A percentile compares a stretch with the other conserved stretches of the same genome.
Evolutionary conservation across 1,140 invertebrate genomes (phyloP).

Genomic region (Drosophila bipectinata): DNA sequence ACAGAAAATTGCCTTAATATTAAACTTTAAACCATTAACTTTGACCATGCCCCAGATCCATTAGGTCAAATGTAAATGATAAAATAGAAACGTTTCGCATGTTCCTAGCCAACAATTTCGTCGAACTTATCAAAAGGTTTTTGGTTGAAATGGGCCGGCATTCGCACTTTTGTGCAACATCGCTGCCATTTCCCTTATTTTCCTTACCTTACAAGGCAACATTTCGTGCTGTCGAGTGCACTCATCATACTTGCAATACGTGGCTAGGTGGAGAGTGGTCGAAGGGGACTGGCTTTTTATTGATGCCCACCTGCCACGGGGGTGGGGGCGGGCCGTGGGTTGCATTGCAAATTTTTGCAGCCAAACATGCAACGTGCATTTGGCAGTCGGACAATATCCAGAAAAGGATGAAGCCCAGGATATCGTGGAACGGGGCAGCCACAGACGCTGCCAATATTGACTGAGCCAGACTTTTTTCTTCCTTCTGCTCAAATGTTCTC

Average conservation of each 20-base stretch:
- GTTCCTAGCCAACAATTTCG: conserved; percentile 34
- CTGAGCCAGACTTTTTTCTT: conserved; percentile 63
- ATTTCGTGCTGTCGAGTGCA: conserved; percentile 75
- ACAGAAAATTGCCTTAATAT: no score
- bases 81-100: conserved; percentile 51
- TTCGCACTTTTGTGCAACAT: conserved; percentile 17
- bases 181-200: not conserved
- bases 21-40: not conserved
- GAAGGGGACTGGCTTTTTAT: conserved; percentile 60
- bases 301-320: conserved; percentile 57
- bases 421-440: conserved; percentile 31
- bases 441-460: conserved; percentile 81
- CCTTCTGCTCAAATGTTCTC: conserved; percentile 15
- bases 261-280: conserved; percentile 12
- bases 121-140: conserved; percentile 47
- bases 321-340: conserved; percentile 29
- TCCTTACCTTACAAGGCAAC: conserved; percentile 41
- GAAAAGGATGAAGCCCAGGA: conserved; percentile 36
- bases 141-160: conserved; percentile 16
- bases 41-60: conserved; percentile 18
- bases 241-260: conserved; percentile 70
- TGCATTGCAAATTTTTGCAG: conserved; percentile 78
- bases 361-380: conserved; percentile 78
- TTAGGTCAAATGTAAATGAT: conserved; percentile 47
- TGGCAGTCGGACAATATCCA: conserved; percentile 73